Evolutionary conservation across 2,888 invertebrate species (phyloP), one percentile per base, ranked within the genome.

Genomic region (Chalcosyrphus nemorum): DNA sequence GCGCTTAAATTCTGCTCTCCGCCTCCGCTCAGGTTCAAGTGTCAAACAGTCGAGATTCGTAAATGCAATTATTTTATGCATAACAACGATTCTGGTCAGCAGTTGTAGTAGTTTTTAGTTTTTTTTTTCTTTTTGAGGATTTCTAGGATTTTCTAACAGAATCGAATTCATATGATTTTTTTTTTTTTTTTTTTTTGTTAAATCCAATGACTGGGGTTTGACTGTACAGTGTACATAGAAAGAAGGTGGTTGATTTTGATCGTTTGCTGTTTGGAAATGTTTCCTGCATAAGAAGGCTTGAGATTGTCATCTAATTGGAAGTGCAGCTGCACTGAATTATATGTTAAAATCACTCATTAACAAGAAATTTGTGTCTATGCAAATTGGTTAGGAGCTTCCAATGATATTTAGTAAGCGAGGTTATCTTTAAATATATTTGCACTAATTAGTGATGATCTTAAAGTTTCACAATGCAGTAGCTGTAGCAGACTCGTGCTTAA

Each of bases 1-100:
- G 84, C 84, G 84, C 84, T 84, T 84, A 84, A 84, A 84, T 84
- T 75, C 84, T 84, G 70, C 74, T 75, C 74, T 75, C 68, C 84
- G 84, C 80, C 84, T 84, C 63, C 80, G 57, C 74, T 24, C 50
- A 35, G 74, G 84, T 75, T 84, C 84, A 80, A 80, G 84, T 84
- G 84, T 84, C 84, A 84, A 84, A 80, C 63, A 84, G 84, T 24
- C 70, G 75, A 75, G 84, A 84, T 84, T 80, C 84, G 80, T 80
- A 80, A 68, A 80, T 80, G 84, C 74, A 84, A 84, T 84, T 84
- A 84, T 78, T 80, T 84, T 84, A 84, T 84, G 84, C 84, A 84
- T 78, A 72, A 78, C 71, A 82, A 41, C 65, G 61, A 65, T 76
- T 81, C 47, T 52, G 84, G 84, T 65, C 84, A 80, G 59, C 19